Evolutionary conservation across 2,888 invertebrate genomes (phyloP).

Genomic region (Rotaria macrura): DNA sequence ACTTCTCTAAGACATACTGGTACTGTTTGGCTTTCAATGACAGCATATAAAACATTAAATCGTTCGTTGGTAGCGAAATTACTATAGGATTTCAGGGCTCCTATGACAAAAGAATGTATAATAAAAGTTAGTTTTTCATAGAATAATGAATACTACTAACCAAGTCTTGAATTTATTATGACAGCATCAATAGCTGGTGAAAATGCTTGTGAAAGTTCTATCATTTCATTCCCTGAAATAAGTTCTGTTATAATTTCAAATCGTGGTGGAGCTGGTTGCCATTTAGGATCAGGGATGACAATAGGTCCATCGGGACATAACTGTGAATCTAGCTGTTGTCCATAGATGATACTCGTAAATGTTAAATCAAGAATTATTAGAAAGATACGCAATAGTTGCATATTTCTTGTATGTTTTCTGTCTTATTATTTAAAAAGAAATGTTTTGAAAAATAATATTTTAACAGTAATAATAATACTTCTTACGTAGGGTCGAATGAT

Average conservation of each 20-base stretch:
- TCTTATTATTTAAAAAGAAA: not conserved
- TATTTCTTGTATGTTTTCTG: not conserved
- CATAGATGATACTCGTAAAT: not conserved
- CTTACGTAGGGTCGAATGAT: not conserved
- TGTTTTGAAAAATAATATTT: not conserved
- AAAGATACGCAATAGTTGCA: not conserved
- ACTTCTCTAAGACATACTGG: not conserved
- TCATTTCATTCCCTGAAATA: not conserved
- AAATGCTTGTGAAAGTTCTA: not conserved
- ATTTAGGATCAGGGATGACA: not conserved
- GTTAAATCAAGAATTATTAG: not conserved
- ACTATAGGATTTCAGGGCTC: not conserved
- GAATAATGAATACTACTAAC: not conserved
- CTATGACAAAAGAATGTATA: not conserved
- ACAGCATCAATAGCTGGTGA: not conserved
- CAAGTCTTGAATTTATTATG: not conserved
- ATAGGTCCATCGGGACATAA: not conserved
- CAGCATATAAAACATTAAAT: not conserved
- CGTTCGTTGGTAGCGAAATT: not conserved
- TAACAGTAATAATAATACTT: not conserved
- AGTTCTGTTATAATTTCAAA: not conserved
- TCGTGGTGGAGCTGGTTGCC: not conserved
- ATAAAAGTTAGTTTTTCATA: not conserved
- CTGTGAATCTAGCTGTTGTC: not conserved
- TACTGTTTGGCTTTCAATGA: not conserved